These are phyloP conservation scores for Myripristis jacobus DNA, from an alignment of 2,797 vertebrate species.

Conservation along the genomic window DNA sequence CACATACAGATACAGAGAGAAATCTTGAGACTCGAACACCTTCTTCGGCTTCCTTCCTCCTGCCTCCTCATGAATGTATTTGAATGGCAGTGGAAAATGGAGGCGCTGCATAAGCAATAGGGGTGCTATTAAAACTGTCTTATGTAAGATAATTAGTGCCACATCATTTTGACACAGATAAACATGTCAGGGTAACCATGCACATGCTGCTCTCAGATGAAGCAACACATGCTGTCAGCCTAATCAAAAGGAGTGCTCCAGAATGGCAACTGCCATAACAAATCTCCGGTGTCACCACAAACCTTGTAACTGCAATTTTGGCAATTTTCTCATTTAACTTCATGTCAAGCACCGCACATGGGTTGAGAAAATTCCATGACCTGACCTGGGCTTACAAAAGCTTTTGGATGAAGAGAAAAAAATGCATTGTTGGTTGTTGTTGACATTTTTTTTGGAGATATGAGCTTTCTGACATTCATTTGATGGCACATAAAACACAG, in stretches of 20 bases:
- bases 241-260: background rate
- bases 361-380: too few species aligned
- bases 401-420: too few species aligned
- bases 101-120: constrained; percentile 1
- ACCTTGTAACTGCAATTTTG: too few species aligned
- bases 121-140: constrained; percentile 4
- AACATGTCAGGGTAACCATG: constrained; percentile 21
- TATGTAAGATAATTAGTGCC: constrained; percentile 9
- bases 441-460: too few species aligned
- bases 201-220: background rate
- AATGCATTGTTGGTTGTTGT: too few species aligned
- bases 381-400: too few species aligned
- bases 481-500: background rate
- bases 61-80: background rate
- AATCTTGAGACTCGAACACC: constrained; percentile 33
- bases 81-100: constrained; percentile 9
- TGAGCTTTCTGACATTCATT: constrained; percentile 10
- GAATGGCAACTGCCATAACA: constrained; percentile 17
- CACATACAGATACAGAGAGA: too few species aligned
- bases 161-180: constrained; percentile 19
- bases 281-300: background rate
- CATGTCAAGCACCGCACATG: too few species aligned
- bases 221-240: background rate
- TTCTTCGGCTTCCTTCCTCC: background rate
- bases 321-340: too few species aligned